Conservation (phyloP, 1,140 invertebrate species). For the Danaus plexippus region DNA sequence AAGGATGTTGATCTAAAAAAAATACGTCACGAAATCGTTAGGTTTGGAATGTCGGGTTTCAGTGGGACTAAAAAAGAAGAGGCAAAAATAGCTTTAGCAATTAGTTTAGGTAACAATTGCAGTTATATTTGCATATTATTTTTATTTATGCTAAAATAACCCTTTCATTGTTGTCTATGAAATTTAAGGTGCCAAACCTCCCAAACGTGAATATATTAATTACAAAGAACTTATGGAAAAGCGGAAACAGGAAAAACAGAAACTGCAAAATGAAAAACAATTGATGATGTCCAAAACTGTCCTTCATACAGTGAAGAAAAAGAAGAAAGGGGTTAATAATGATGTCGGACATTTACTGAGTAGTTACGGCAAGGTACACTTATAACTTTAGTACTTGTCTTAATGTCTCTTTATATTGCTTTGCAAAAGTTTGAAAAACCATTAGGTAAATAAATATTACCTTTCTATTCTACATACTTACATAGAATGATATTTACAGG, state of each 20-base stretch:
- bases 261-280: conserved; percentile 45
- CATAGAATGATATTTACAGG: conserved; percentile 33
- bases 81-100: conserved; percentile 75
- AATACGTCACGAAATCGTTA: conserved; percentile 76
- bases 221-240: conserved; percentile 73
- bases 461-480: too few relatives aligned
- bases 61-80: conserved; percentile 72
- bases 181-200: conserved; percentile 74
- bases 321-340: conserved; percentile 51
- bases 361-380: conserved; percentile 56
- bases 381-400: not conserved
- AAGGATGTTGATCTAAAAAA: conserved; percentile 74
- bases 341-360: conserved; percentile 59
- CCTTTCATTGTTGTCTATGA: conserved; percentile 2
- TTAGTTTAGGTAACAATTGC: conserved; percentile 72
- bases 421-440: too few relatives aligned
- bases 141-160: not conserved
- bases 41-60: conserved; percentile 78
- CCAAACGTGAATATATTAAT: conserved; percentile 72
- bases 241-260: conserved; percentile 52
- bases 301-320: conserved; percentile 44
- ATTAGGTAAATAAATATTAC: too few relatives aligned
- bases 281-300: conserved; percentile 51
- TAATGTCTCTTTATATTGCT: not conserved
- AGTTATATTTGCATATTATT: conserved; percentile 4